Evolutionary conservation across 2,797 vertebrate genomes (phyloP), one percentile per base, ranked within the genome.

Genomic region (Lophius americanus): DNA sequence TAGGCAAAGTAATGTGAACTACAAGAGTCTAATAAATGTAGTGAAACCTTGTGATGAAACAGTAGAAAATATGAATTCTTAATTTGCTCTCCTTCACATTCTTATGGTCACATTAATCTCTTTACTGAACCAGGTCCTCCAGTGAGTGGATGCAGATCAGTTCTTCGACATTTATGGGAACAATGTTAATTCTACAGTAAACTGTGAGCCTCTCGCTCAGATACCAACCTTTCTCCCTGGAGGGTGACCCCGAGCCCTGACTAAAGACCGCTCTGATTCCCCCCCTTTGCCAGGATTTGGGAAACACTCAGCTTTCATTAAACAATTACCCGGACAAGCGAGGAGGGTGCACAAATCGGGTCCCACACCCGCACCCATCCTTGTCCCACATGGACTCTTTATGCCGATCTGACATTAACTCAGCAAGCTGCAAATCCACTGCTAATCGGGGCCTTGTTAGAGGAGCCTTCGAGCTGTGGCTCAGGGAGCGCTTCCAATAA

Each of bases 391-490:
- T 64, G 73, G 59, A 79, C 72, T 70, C 76, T 84, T 83, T 72
- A 81, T 79, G 73, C 79, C 83, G 70, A 51, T 80, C 82, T 75
- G 77, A 81, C 78, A 72, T 84, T 70, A 82, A 73, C 68, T 73
- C 48, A 70, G 77, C 49, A 51, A 65, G 62, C 85, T 62, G 78
- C 67, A 83, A 68, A 87, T 83, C 79, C 76, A 61, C 53, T 53
- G 54, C 69, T 86, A 81, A 89, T 85, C 70, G 33, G 63, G 79
- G 68, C 74, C 85, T 86, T 79, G 87, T 86, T 88, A 82, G 75
- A 83, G 51, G 42, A 4, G 33, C 85, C 78, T 77, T 51, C 1
- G 75, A 79, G 86, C 73, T 68, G 69, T 69, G 74, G 68, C 66
- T 83, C 54, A 23, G 70, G 70, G 67, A 86, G 57, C 7, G 65